Percentiles rank a stretch among this genome's conserved stretches.
phyloP scores from a whole-genome alignment of 2,888 invertebrate genomes.

The Cryptus viduatorius region DNA sequence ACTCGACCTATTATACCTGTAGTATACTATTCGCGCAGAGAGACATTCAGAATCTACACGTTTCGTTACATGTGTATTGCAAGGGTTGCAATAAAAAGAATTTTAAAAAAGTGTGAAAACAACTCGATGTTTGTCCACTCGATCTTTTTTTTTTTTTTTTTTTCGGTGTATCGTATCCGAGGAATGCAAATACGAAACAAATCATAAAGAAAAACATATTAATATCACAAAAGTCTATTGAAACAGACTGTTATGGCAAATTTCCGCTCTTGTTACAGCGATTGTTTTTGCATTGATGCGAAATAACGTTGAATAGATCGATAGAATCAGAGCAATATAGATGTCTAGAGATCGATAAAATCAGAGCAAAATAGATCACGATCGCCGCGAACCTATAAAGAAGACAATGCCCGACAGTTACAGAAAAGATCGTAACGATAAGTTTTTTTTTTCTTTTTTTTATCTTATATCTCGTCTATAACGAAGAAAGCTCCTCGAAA shows the following conservation, averaged over 20 bases:
- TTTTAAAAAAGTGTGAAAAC: neutral
- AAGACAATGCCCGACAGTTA: neutral
- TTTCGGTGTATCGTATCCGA: neutral
- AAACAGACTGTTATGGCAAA: too few species aligned
- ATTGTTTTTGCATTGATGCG: too few species aligned
- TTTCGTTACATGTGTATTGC: conserved; percentile 17
- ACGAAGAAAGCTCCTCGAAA: neutral
- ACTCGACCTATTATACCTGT: conserved; percentile 15
- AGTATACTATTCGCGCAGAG: conserved; percentile 10
- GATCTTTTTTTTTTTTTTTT: neutral
- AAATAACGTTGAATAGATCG: too few species aligned
- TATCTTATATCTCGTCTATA: neutral
- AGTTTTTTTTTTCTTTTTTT: neutral
- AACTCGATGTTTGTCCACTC: neutral
- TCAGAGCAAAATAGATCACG: too few species aligned
- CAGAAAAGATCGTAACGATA: neutral
- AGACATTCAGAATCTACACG: conserved; percentile 13
- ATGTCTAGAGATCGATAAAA: too few species aligned
- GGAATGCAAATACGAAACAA: neutral
- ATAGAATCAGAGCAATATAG: too few species aligned
- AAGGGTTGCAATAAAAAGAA: neutral
- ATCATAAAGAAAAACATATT: neutral
- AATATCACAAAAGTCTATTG: neutral
- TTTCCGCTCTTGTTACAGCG: too few species aligned
- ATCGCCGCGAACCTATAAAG: too few species aligned